phyloP scores from a whole-genome alignment of 1,140 invertebrate genomes.

The Drosophila ananassae region DNA sequence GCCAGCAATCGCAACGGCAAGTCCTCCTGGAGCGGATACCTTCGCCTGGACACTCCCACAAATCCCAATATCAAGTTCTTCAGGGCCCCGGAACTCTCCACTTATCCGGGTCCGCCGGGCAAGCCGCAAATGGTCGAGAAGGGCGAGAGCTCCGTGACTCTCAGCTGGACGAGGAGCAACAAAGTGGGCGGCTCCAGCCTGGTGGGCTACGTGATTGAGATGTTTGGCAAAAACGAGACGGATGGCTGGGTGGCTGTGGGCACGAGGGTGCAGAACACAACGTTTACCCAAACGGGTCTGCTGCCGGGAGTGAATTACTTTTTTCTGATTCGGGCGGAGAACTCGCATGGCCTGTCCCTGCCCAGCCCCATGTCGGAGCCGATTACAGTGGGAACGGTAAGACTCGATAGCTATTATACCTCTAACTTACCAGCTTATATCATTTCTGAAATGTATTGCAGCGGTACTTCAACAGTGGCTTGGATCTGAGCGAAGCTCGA shows the following conservation, averaged over 20 bases:
- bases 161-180: conserved; percentile 92
- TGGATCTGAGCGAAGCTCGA: conserved; percentile 87
- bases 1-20: conserved; percentile 92
- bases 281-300: conserved; percentile 88
- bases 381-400: conserved; percentile 84
- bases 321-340: conserved; percentile 94
- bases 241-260: conserved; percentile 87
- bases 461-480: conserved; percentile 85
- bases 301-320: conserved; percentile 91
- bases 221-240: conserved; percentile 86
- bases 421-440: background rate
- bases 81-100: conserved; percentile 89
- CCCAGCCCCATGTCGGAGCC: conserved; percentile 89
- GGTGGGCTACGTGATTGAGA: conserved; percentile 92
- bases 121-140: conserved; percentile 90
- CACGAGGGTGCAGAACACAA: conserved; percentile 86
- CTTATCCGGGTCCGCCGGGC: conserved; percentile 91
- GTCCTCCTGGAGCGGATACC: conserved; percentile 92
- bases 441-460: conserved; percentile 10
- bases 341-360: conserved; percentile 91
- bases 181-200: conserved; percentile 92
- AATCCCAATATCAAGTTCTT: conserved; percentile 94
- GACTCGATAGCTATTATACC: conserved; percentile 13
- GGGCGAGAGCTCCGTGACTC: conserved; percentile 90
- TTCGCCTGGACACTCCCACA: conserved; percentile 91